Percentiles rank a stretch among this genome's conserved stretches.
Evolutionary conservation across 2,888 invertebrate genomes (phyloP).

Genomic region (Cheilosia soror): DNA sequence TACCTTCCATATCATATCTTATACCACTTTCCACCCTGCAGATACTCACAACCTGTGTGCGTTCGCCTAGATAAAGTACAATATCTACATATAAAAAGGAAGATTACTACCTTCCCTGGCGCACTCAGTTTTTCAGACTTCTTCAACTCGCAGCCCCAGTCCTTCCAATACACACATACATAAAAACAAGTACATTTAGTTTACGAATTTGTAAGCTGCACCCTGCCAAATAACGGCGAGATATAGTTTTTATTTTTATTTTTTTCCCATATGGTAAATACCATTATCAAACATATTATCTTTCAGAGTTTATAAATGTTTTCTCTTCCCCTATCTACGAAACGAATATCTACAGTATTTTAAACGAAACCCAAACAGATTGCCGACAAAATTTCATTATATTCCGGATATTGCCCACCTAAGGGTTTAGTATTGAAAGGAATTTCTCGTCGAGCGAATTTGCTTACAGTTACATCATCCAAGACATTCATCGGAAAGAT

Average conservation of each 20-base stretch:
- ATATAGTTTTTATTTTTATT: not conserved
- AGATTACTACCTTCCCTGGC: slow-evolving; percentile 50
- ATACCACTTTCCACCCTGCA: not conserved
- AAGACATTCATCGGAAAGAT: not conserved
- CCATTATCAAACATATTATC: slow-evolving; percentile 84
- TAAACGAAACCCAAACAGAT: slow-evolving; percentile 41
- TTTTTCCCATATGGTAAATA: slow-evolving; percentile 81
- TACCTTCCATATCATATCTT: slow-evolving; percentile 57
- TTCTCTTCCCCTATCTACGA: slow-evolving; percentile 38
- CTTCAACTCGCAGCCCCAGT: not conserved
- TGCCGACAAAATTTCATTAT: slow-evolving; percentile 57
- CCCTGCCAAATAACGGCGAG: not conserved
- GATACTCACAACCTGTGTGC: too few relatives aligned
- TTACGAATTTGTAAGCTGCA: not conserved
- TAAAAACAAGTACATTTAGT: not conserved
- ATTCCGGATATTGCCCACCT: slow-evolving; percentile 61
- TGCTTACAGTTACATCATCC: not conserved
- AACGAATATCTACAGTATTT: slow-evolving; percentile 43
- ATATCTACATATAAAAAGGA: slow-evolving; percentile 51
- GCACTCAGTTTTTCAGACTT: slow-evolving; percentile 30
- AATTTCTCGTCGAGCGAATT: slow-evolving; percentile 44
- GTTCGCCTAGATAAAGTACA: slow-evolving; percentile 51
- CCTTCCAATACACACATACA: slow-evolving; percentile 20
- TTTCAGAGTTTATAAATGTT: slow-evolving; percentile 79
- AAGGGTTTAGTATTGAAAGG: slow-evolving; percentile 50